phyloP scores from a whole-genome alignment of 2,888 invertebrate genomes.

The Axea sp. region DNA sequence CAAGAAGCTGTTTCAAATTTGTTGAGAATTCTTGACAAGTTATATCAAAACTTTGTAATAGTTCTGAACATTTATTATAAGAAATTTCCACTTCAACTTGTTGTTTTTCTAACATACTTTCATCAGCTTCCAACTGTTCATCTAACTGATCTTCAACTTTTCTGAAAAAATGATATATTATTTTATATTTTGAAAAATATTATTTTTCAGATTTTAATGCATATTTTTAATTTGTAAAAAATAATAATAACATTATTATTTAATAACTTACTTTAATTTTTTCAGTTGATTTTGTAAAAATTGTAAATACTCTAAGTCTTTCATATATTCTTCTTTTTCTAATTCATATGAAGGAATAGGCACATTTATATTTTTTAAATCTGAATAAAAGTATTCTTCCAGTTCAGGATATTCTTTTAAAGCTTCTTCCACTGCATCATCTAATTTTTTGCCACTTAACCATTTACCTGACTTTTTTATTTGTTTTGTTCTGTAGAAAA shows the following conservation, averaged over 20 bases:
- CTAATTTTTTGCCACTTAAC: conserved; percentile 70
- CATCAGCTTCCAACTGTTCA: conserved; percentile 66
- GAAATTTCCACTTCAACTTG: conserved; percentile 64
- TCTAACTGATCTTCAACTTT: conserved; percentile 64
- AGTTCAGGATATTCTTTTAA: conserved; percentile 71
- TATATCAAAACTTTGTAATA: conserved; percentile 66
- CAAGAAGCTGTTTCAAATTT: conserved; percentile 68
- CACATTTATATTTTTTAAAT: conserved; percentile 59
- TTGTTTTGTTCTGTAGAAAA: conserved; percentile 67
- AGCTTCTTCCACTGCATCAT: conserved; percentile 67
- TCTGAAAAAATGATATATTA: conserved; percentile 48
- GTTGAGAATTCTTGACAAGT: conserved; percentile 65
- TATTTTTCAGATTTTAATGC: not conserved
- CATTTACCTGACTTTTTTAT: conserved; percentile 69
- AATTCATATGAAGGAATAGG: conserved; percentile 61
- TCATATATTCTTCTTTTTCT: conserved; percentile 66
- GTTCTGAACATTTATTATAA: conserved; percentile 64
- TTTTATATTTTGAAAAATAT: too few relatives aligned
- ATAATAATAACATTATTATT: conserved; percentile 7
- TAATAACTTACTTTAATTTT: conserved; percentile 68
- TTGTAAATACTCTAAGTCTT: conserved; percentile 68
- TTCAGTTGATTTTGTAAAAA: conserved; percentile 67
- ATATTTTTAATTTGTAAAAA: too few relatives aligned
- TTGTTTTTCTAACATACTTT: conserved; percentile 63
- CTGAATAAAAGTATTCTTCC: conserved; percentile 64